These are phyloP conservation scores for Oryzaephilus surinamensis DNA, from an alignment of 1,140 invertebrate genomes.

Conservation along the genomic window DNA sequence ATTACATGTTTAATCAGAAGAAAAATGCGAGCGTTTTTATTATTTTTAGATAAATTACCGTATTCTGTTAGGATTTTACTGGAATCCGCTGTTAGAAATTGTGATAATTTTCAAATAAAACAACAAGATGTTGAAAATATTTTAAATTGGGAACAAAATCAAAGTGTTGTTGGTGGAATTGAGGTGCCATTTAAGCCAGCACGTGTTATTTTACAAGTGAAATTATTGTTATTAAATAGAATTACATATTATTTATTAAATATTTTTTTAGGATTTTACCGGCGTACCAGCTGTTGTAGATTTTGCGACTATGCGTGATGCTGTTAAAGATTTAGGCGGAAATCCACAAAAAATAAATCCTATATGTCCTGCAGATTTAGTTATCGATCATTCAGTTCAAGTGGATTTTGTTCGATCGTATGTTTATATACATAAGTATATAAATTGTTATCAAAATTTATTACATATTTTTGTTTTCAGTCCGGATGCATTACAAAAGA, in stretches of 20 bases:
- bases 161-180: conserved; percentile 56
- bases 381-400: conserved; percentile 97
- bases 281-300: conserved; percentile 98
- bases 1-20: conserved; percentile 11
- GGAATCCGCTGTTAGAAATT: conserved; percentile 92
- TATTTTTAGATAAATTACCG: conserved; percentile 63
- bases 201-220: conserved; percentile 86
- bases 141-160: conserved; percentile 78
- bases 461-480: conserved; percentile 38
- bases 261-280: conserved; percentile 65
- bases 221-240: neutral
- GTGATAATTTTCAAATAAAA: conserved; percentile 87
- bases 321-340: conserved; percentile 74
- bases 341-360: conserved; percentile 94
- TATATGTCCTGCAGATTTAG: conserved; percentile 91
- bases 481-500: conserved; percentile 79
- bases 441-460: conserved; percentile 3
- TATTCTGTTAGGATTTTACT: conserved; percentile 88
- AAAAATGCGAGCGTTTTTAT: neutral
- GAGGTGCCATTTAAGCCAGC: conserved; percentile 95
- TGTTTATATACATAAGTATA: too few species aligned
- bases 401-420: conserved; percentile 88
- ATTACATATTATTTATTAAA: conserved; percentile 2
- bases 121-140: conserved; percentile 83
- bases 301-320: conserved; percentile 97